These are phyloP conservation scores for Merluccius polli DNA, from an alignment of 2,797 vertebrate species.

Conservation along the genomic window DNA sequence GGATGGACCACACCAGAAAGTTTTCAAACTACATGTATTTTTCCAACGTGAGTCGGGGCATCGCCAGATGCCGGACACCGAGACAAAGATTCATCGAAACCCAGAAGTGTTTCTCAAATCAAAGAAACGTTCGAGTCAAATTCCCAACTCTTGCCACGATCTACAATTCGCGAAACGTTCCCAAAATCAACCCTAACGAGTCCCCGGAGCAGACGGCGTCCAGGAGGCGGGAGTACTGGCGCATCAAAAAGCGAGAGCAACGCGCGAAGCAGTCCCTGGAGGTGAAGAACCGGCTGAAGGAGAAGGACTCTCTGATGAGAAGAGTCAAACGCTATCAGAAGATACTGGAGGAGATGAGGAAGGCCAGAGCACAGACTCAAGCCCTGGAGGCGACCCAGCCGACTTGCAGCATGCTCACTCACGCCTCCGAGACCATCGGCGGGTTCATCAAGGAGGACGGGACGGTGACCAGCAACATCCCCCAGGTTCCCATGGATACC, in stretches of 20 bases:
- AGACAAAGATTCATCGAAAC: conserved; percentile 55
- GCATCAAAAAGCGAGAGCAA: conserved; percentile 76
- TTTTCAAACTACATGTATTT: conserved; percentile 28
- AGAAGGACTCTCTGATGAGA: conserved; percentile 64
- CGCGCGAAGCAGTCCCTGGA: conserved; percentile 71
- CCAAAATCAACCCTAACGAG: conserved; percentile 49
- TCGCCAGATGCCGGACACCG: conserved; percentile 47
- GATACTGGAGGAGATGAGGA: conserved; percentile 68
- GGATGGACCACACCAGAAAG: conserved; percentile 37
- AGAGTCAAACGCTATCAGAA: conserved; percentile 66
- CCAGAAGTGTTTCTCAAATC: conserved; percentile 53
- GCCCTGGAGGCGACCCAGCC: conserved; percentile 23
- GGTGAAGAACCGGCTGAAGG: conserved; percentile 62
- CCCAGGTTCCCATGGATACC: conserved; percentile 32
- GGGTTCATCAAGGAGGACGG: conserved; percentile 77
- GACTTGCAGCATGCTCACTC: conserved; percentile 22
- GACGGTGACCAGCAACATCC: conserved; percentile 59
- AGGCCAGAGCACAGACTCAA: conserved; percentile 31
- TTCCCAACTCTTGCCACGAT: conserved; percentile 23
- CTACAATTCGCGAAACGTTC: conserved; percentile 36
- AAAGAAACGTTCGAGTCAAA: conserved; percentile 50
- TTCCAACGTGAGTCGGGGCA: conserved; percentile 33
- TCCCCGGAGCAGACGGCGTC: conserved; percentile 67
- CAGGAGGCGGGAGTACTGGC: conserved; percentile 75
- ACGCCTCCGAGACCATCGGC: conserved; percentile 58